A percentile compares a stretch with the other conserved stretches of the same genome.
These are phyloP conservation scores for Gari tellinella DNA, from an alignment of 2,888 invertebrate genomes.

Conservation along the genomic window DNA sequence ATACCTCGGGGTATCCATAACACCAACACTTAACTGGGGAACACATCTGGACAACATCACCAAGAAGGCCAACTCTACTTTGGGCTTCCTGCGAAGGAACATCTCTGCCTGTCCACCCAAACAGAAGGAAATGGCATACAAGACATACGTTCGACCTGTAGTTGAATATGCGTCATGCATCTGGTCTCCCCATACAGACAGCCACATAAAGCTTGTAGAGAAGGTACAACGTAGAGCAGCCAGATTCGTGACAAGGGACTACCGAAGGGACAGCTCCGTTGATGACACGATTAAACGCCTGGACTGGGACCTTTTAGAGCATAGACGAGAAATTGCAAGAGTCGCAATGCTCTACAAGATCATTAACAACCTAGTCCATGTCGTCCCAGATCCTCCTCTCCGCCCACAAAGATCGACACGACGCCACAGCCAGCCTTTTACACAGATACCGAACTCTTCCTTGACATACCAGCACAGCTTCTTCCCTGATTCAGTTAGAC, in stretches of 20 bases:
- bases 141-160: constrained; percentile 28
- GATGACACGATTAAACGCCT: constrained; percentile 29
- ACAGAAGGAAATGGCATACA: constrained; percentile 29
- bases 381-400: no score
- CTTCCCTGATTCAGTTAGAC: no score
- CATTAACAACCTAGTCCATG: constrained; percentile 1
- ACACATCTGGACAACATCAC: no score
- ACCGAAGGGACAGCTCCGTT: constrained; percentile 30
- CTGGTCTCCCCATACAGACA: constrained; percentile 24
- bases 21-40: no score
- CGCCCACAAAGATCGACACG: no score
- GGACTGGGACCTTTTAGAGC: constrained; percentile 10
- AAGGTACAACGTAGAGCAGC: constrained; percentile 41
- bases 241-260: constrained; percentile 24
- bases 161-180: constrained; percentile 41
- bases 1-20: constrained; percentile 19
- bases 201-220: constrained; percentile 23
- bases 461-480: no score
- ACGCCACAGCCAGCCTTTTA: no score
- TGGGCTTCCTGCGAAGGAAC: constrained; percentile 30
- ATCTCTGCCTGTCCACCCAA: constrained; percentile 15
- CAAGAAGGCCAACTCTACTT: constrained; percentile 38
- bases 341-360: constrained; percentile 24
- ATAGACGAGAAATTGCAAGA: constrained; percentile 12
- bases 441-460: no score